These are phyloP conservation scores for Esox lucius DNA, from an alignment of 2,797 vertebrate species.

Conservation along the genomic window DNA sequence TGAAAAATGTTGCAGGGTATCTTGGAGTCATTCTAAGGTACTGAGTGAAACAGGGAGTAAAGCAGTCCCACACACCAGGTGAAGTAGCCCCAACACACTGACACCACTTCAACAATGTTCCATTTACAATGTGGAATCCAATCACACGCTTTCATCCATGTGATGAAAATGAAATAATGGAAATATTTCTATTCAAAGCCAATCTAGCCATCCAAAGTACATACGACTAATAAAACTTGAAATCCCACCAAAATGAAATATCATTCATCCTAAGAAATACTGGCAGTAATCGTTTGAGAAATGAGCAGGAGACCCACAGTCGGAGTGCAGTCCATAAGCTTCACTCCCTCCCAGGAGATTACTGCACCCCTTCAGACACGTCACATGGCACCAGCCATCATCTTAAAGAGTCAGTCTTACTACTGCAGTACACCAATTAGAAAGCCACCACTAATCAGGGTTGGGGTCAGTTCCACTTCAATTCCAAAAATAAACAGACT, in stretches of 20 bases:
- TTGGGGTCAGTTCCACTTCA: too few species aligned
- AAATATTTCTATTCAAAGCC: constrained; percentile 53
- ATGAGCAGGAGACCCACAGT: background rate
- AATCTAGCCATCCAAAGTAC: background rate
- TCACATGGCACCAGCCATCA: constrained; percentile 17
- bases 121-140: constrained; percentile 64
- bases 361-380: constrained; percentile 14
- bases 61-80: constrained; percentile 34
- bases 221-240: too few species aligned
- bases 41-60: constrained; percentile 48
- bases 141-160: constrained; percentile 60
- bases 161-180: constrained; percentile 65
- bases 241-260: background rate
- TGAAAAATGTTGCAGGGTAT: background rate
- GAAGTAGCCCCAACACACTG: constrained; percentile 27
- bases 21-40: constrained; percentile 45
- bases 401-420: background rate
- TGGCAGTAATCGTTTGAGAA: background rate
- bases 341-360: background rate
- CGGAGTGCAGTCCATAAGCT: background rate
- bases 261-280: background rate
- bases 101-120: constrained; percentile 31
- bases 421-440: background rate
- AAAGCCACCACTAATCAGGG: background rate
- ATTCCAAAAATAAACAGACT: too few species aligned